Conservation (phyloP, 2,888 invertebrate genomes). For the Andrena marginata region DNA sequence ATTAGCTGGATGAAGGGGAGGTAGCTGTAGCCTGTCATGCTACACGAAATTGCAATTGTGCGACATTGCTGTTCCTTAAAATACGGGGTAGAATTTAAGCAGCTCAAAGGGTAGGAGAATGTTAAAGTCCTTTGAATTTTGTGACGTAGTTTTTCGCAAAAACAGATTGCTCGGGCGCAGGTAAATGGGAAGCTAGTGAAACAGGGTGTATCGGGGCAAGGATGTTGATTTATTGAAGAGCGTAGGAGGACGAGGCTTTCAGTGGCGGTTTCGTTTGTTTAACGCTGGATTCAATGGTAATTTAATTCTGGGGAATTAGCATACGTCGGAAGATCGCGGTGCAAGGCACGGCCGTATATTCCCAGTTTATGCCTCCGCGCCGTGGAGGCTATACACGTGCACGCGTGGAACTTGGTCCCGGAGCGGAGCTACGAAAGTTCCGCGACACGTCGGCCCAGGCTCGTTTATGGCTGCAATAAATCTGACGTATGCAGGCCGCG, state of each 20-base stretch:
- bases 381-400: conserved; percentile 19
- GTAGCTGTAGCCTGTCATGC: not conserved
- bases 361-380: conserved; percentile 34
- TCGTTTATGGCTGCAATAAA: conserved; percentile 59
- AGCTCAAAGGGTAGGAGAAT: too few relatives aligned
- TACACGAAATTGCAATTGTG: not conserved
- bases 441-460: conserved; percentile 12
- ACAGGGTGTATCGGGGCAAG: too few relatives aligned
- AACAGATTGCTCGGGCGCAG: too few relatives aligned
- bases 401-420: conserved; percentile 33
- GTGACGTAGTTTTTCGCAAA: too few relatives aligned
- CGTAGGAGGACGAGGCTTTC: not conserved
- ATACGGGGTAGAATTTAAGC: not conserved
- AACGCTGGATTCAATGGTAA: conserved; percentile 1
- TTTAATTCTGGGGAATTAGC: conserved; percentile 47
- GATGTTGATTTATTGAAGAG: too few relatives aligned
- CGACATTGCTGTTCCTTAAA: not conserved
- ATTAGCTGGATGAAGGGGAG: conserved; percentile 6
- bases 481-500: conserved; percentile 48
- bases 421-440: conserved; percentile 38
- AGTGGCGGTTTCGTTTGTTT: conserved; percentile 13
- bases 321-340: conserved; percentile 43
- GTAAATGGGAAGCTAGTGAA: too few relatives aligned
- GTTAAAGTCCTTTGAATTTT: too few relatives aligned
- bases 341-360: conserved; percentile 33